These are phyloP conservation scores for Ariolimax columbianus DNA, from an alignment of 2,888 invertebrate species.

Conservation along the genomic window DNA sequence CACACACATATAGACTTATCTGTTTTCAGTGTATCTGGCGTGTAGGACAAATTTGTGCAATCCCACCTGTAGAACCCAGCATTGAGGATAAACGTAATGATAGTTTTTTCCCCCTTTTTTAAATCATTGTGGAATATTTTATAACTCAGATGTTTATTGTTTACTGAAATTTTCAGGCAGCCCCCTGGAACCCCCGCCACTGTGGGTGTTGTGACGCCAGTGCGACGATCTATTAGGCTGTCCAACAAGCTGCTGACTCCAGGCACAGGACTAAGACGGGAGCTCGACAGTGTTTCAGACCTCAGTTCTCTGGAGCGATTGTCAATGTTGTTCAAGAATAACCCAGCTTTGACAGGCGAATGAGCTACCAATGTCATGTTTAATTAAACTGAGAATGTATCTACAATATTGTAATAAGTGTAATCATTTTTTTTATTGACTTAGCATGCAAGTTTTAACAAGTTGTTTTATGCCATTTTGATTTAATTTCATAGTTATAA, in stretches of 20 bases:
- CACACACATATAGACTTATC: no score
- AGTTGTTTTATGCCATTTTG: no score
- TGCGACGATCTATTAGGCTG: conserved; percentile 38
- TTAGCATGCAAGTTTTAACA: no score
- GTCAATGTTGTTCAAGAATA: conserved; percentile 39
- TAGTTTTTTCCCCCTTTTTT: no score
- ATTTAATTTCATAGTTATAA: no score
- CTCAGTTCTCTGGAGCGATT: conserved; percentile 19
- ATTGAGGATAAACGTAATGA: neutral
- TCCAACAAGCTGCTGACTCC: conserved; percentile 6
- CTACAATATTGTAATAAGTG: neutral
- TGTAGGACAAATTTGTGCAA: no score
- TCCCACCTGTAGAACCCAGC: no score
- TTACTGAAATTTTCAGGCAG: no score
- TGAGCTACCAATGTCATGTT: neutral
- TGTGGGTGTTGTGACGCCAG: conserved; percentile 45
- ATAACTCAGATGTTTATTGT: no score
- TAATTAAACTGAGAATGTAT: neutral
- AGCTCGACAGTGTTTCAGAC: conserved; percentile 38
- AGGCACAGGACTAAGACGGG: conserved; percentile 5
- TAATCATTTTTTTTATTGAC: no score
- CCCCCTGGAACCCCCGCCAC: neutral
- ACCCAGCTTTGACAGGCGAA: conserved; percentile 15
- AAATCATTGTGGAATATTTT: no score
- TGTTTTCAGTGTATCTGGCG: no score